Conservation (phyloP, 23 tunicate species). For the Botrylloides violaceus region DNA sequence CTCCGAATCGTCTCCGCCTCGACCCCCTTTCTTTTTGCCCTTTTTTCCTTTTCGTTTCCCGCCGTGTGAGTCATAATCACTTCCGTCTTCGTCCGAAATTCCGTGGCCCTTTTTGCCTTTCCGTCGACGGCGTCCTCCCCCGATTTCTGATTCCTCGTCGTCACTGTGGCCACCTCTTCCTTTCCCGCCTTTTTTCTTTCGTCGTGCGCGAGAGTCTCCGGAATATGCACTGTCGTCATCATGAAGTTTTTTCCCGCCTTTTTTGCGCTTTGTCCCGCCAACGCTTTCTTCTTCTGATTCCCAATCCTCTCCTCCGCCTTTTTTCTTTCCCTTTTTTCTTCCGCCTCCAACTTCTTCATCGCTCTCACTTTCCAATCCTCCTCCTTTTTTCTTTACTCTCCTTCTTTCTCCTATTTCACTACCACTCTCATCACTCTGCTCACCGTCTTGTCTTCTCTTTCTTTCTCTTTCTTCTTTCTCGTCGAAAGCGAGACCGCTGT, state of each 20-base stretch:
- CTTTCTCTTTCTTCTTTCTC: slow-evolving; percentile 76
- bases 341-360: slow-evolving; percentile 26
- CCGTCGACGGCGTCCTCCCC: background rate
- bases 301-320: background rate
- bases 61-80: background rate
- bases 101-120: slow-evolving; percentile 18
- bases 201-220: slow-evolving; percentile 16
- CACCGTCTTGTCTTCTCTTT: slow-evolving; percentile 50
- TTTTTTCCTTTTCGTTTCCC: slow-evolving; percentile 22
- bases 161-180: background rate
- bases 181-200: slow-evolving; percentile 16
- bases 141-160: slow-evolving; percentile 10
- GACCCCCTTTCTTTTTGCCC: slow-evolving; percentile 25
- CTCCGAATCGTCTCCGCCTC: slow-evolving; percentile 32
- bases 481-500: slow-evolving; percentile 80
- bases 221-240: slow-evolving; percentile 53
- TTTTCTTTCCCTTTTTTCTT: slow-evolving; percentile 31
- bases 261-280: slow-evolving; percentile 17
- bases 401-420: slow-evolving; percentile 30
- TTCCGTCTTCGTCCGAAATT: slow-evolving; percentile 12
- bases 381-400: slow-evolving; percentile 17
- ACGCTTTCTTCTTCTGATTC: slow-evolving; percentile 8
- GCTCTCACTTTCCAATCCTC: slow-evolving; percentile 49
- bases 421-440: slow-evolving; percentile 33
- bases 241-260: slow-evolving; percentile 20